Evolutionary conservation across 2,888 invertebrate species (phyloP).

Genomic region (Lapara coniferarum): DNA sequence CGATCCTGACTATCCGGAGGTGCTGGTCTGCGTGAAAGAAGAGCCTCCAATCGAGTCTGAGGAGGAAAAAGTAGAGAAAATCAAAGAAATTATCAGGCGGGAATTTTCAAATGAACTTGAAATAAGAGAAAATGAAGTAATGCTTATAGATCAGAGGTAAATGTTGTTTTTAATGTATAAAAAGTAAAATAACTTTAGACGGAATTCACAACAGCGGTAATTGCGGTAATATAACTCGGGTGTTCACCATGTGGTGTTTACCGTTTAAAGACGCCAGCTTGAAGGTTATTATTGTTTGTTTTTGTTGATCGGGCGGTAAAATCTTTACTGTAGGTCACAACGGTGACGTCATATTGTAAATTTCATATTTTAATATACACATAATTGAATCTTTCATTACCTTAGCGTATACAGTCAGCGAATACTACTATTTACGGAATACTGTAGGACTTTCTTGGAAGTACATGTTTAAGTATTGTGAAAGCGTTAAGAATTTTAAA

Average conservation of each 20-base stretch:
- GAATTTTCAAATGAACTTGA: constrained; percentile 89
- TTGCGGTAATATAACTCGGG: not conserved
- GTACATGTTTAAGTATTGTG: no score
- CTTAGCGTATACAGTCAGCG: no score
- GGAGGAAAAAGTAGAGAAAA: constrained; percentile 76
- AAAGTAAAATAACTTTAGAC: not conserved
- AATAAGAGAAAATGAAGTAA: constrained; percentile 87
- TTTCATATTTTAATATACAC: not conserved
- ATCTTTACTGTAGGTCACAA: not conserved
- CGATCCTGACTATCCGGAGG: constrained; percentile 84
- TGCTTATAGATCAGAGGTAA: constrained; percentile 87
- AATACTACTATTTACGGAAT: no score
- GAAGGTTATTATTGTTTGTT: constrained; percentile 32
- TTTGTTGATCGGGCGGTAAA: constrained; percentile 17
- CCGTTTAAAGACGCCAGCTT: constrained; percentile 7
- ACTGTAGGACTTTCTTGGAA: no score
- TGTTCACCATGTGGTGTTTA: constrained; percentile 30
- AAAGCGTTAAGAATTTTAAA: no score
- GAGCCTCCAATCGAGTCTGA: constrained; percentile 53
- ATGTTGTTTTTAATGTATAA: constrained; percentile 45
- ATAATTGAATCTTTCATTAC: no score
- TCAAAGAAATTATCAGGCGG: constrained; percentile 85
- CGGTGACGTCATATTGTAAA: not conserved
- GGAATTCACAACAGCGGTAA: not conserved
- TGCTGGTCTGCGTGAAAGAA: constrained; percentile 51